A percentile compares a stretch with the other conserved stretches of the same genome.
Conservation (phyloP, 2,113 vertebrate genomes). For the Gasterosteus aculeatus region DNA sequence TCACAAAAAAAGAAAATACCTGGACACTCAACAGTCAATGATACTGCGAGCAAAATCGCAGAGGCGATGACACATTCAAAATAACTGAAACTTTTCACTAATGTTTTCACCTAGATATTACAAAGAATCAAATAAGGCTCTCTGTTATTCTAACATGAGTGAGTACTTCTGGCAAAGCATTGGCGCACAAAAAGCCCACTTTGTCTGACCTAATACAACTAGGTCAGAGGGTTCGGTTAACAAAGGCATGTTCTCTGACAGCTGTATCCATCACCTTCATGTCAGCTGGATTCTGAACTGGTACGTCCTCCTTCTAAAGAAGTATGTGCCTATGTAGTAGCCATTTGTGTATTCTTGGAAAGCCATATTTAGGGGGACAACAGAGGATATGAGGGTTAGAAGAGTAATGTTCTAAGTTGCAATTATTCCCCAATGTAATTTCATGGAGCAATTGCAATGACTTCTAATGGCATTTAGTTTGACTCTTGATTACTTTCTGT, state of each 20-base stretch:
- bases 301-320: conserved; percentile 31
- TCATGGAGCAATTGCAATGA: conserved; percentile 35
- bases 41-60: conserved; percentile 38
- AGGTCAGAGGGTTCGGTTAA: conserved; percentile 25
- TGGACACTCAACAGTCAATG: conserved; percentile 39
- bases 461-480: conserved; percentile 57
- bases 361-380: conserved; percentile 57
- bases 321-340: conserved; percentile 37
- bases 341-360: conserved; percentile 65
- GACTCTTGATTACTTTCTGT: conserved; percentile 56
- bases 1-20: conserved; percentile 54
- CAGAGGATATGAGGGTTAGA: conserved; percentile 34
- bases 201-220: conserved; percentile 49
- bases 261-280: conserved; percentile 42
- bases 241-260: conserved; percentile 51
- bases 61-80: conserved; percentile 47
- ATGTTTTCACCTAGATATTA: conserved; percentile 51
- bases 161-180: conserved; percentile 35
- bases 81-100: conserved; percentile 44
- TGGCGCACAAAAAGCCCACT: conserved; percentile 13
- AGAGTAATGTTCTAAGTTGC: conserved; percentile 46
- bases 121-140: conserved; percentile 30
- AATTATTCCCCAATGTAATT: conserved; percentile 69
- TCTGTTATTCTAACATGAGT: conserved; percentile 55
- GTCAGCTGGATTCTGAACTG: conserved; percentile 28